Evolutionary conservation across 2,888 invertebrate species (phyloP).

Genomic region (Hetaerina titia): DNA sequence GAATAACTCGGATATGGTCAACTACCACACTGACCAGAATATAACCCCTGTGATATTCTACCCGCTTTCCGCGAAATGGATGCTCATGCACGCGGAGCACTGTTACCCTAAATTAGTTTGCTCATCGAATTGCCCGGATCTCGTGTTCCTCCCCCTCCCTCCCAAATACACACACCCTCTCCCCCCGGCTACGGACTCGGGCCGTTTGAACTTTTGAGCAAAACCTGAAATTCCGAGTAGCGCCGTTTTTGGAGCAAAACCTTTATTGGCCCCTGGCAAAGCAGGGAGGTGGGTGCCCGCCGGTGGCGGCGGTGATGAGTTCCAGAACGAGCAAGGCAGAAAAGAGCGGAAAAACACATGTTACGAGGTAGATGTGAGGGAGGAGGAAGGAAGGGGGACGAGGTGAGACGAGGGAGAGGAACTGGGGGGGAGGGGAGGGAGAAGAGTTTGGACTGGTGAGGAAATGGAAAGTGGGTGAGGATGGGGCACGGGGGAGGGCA

Average conservation of each 20-base stretch:
- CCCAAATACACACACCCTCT: background rate
- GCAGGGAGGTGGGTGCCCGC: background rate
- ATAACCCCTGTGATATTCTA: background rate
- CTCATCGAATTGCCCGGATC: background rate
- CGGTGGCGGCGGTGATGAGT: background rate
- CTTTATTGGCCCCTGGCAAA: background rate
- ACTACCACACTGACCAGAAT: background rate
- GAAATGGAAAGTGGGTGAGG: background rate
- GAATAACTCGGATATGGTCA: background rate
- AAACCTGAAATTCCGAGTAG: background rate
- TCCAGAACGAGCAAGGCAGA: background rate
- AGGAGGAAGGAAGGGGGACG: background rate
- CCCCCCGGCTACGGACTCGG: background rate
- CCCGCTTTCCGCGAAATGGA: background rate
- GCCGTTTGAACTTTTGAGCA: background rate
- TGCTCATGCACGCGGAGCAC: background rate
- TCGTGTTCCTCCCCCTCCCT: background rate
- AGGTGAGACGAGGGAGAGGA: background rate
- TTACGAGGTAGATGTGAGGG: background rate
- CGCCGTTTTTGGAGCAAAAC: background rate
- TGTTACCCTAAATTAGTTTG: slow-evolving; percentile 11
- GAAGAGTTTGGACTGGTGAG: background rate
- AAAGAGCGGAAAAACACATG: slow-evolving; percentile 28
- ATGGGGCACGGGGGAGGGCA: background rate
- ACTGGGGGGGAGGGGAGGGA: background rate